These are phyloP conservation scores for Sus cebifrons DNA, from an alignment of 2,797 vertebrate species.

Conservation along the genomic window DNA sequence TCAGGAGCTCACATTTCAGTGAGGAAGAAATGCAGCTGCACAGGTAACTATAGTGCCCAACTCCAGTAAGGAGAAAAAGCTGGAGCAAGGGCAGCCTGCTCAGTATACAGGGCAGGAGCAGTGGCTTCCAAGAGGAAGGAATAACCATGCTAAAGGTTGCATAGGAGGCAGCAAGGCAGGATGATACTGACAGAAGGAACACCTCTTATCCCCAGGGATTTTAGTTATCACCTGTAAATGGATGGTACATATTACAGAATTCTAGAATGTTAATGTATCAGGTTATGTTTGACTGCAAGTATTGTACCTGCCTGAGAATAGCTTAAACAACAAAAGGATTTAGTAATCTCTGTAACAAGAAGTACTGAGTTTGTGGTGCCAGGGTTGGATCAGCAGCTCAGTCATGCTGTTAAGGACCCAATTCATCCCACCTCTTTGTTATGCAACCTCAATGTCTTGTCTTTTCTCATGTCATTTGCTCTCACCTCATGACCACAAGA, in stretches of 20 bases:
- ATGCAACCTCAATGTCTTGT: background rate
- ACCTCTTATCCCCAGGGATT: background rate
- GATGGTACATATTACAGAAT: background rate
- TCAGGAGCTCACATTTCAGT: background rate
- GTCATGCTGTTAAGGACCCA: background rate
- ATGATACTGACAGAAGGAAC: background rate
- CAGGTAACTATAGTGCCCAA: background rate
- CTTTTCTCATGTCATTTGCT: background rate
- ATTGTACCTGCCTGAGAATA: background rate
- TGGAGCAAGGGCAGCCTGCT: background rate
- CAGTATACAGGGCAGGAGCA: fast-evolving
- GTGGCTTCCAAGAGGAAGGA: background rate
- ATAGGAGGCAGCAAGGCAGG: background rate
- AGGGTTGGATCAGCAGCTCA: background rate
- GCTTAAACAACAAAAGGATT: background rate
- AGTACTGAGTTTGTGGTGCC: background rate
- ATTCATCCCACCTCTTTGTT: background rate
- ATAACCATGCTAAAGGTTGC: background rate
- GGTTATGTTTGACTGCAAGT: background rate
- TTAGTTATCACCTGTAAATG: background rate
- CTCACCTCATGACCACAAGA: background rate
- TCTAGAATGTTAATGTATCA: background rate
- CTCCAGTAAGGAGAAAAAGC: no score
- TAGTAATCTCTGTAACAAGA: background rate
- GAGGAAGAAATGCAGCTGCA: background rate